These are phyloP conservation scores for Athrips mouffetella DNA, from an alignment of 2,888 invertebrate species.

Conservation along the genomic window DNA sequence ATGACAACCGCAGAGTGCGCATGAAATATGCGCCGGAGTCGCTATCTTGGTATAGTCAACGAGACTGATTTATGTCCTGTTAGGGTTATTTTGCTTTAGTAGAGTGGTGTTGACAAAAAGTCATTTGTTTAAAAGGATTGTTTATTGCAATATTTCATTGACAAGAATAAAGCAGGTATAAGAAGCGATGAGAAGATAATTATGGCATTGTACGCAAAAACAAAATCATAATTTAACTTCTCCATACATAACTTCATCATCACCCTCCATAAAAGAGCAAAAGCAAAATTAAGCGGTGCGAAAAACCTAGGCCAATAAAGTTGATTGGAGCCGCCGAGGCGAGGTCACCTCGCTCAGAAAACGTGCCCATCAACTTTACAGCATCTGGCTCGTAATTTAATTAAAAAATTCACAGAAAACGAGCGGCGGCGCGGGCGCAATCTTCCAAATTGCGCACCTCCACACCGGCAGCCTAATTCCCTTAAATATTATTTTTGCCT, in stretches of 20 bases:
- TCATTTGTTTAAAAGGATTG: not conserved
- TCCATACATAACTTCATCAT: not conserved
- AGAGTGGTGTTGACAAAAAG: not conserved
- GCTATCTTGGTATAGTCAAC: slow-evolving; percentile 7
- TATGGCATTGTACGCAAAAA: too few species aligned
- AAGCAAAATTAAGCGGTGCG: slow-evolving; percentile 17
- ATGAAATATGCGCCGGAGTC: slow-evolving; percentile 18
- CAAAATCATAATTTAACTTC: slow-evolving; percentile 4
- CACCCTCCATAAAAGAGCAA: slow-evolving; percentile 9
- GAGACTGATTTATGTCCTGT: slow-evolving; percentile 12
- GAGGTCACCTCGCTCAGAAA: slow-evolving; percentile 38
- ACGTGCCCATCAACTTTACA: slow-evolving; percentile 56
- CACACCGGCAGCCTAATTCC: slow-evolving; percentile 70
- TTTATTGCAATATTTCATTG: too few species aligned
- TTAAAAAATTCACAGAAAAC: slow-evolving; percentile 77
- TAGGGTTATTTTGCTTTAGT: not conserved
- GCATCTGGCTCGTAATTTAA: slow-evolving; percentile 73
- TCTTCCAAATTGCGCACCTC: slow-evolving; percentile 67
- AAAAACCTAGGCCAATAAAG: slow-evolving; percentile 31
- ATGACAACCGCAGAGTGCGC: slow-evolving; percentile 7
- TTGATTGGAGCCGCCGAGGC: slow-evolving; percentile 26
- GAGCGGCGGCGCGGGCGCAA: slow-evolving; percentile 54
- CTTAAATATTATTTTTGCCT: slow-evolving; percentile 71
- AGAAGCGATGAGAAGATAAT: too few species aligned
- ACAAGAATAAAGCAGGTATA: too few species aligned